Conservation (phyloP, 1,140 invertebrate genomes). For the Drosophila sproati region DNA sequence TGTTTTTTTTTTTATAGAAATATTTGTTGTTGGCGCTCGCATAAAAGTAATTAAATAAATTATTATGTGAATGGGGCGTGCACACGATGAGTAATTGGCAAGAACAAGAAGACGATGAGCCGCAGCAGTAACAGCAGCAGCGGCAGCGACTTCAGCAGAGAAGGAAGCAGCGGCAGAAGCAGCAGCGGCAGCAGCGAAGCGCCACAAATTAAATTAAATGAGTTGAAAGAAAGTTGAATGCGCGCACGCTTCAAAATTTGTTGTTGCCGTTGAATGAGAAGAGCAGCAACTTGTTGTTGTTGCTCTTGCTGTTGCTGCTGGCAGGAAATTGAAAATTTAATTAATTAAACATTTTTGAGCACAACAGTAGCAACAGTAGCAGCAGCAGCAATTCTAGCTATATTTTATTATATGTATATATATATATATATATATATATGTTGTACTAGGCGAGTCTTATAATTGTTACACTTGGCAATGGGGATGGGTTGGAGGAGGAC, state of each 20-base stretch:
- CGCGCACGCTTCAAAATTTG: conserved; percentile 75
- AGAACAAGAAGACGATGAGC: conserved; percentile 60
- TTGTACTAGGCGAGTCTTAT: conserved; percentile 57
- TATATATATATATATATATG: conserved; percentile 22
- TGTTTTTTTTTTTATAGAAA: conserved; percentile 59
- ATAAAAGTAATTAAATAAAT: conserved; percentile 84
- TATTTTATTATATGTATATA: conserved; percentile 70
- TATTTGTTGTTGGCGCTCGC: conserved; percentile 64
- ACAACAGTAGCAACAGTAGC: conserved; percentile 23
- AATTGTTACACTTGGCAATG: conserved; percentile 53
- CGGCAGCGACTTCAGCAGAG: conserved; percentile 17
- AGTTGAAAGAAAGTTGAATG: conserved; percentile 84
- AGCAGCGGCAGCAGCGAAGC: conserved; percentile 58
- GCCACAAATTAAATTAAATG: conserved; percentile 83
- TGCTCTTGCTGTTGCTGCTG: conserved; percentile 39
- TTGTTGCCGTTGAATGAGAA: conserved; percentile 33
- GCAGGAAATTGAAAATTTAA: conserved; percentile 80
- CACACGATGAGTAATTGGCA: conserved; percentile 82
- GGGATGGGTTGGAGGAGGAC: neutral
- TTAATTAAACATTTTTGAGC: conserved; percentile 82
- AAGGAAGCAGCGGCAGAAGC: conserved; percentile 9
- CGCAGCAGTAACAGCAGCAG: conserved; percentile 35
- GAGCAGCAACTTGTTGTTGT: conserved; percentile 31
- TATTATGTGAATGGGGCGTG: conserved; percentile 83
- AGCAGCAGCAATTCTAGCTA: conserved; percentile 43